Percentiles rank a stretch among this genome's conserved stretches.
These are phyloP conservation scores for Crotalus tigris DNA, from an alignment of 2,113 vertebrate species.

Conservation along the genomic window DNA sequence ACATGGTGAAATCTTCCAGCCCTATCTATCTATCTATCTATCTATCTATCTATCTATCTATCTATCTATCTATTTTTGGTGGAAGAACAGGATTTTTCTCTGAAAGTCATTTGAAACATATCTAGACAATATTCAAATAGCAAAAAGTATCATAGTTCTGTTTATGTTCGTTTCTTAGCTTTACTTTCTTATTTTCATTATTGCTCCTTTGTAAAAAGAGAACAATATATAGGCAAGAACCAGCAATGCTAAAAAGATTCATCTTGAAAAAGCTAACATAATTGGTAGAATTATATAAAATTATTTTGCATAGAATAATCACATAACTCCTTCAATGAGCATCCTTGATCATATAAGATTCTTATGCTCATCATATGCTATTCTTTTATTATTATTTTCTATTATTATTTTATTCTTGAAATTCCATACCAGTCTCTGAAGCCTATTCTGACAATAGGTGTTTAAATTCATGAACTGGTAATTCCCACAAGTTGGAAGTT, in stretches of 20 bases:
- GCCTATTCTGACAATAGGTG: not conserved
- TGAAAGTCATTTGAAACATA: not conserved
- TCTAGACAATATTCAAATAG: not conserved
- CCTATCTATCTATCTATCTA: too few species aligned
- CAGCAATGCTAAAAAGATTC: not conserved
- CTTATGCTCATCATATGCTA: not conserved
- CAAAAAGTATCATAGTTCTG: not conserved
- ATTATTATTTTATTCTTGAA: not conserved
- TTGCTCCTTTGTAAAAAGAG: not conserved
- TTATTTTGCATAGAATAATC: not conserved
- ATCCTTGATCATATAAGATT: not conserved
- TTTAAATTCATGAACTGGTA: not conserved
- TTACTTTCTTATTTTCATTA: not conserved
- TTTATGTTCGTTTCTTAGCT: not conserved
- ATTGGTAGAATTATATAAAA: not conserved
- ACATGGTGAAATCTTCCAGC: not conserved
- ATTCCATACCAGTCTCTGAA: not conserved
- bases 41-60: too few species aligned
- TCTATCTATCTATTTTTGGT: too few species aligned
- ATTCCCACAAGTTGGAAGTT: not conserved
- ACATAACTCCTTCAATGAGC: not conserved
- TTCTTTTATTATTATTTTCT: not conserved
- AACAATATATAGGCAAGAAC: not conserved
- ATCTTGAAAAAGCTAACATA: not conserved
- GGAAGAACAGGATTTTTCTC: not conserved